phyloP scores from a whole-genome alignment of 2,113 vertebrate genomes.

The Vanacampus margaritifer region DNA sequence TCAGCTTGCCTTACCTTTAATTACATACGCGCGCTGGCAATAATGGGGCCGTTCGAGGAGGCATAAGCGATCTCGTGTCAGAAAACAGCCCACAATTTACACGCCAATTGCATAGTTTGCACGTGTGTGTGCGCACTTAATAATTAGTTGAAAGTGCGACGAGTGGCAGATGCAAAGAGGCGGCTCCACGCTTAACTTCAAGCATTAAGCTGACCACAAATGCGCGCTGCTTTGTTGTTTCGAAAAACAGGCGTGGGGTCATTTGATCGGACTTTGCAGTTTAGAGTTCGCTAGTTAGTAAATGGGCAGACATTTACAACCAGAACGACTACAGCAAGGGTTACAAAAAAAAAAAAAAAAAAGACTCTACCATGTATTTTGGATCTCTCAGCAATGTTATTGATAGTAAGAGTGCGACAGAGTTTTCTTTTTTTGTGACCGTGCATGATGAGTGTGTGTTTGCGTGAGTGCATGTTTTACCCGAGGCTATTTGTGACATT shows the following conservation, averaged over 20 bases:
- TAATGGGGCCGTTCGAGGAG: constrained; percentile 47
- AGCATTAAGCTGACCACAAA: constrained; percentile 1
- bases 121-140: constrained; percentile 28
- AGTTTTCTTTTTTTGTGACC: not conserved
- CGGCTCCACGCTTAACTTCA: constrained; percentile 24
- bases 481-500: not conserved
- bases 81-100: constrained; percentile 52
- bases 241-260: not conserved
- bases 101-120: constrained; percentile 23
- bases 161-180: constrained; percentile 20
- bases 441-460: not conserved
- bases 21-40: constrained; percentile 41
- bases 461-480: not conserved
- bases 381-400: too few species aligned
- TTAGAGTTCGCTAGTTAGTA: not conserved
- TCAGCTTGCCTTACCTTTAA: constrained; percentile 56
- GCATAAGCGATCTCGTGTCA: constrained; percentile 53
- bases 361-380: too few species aligned
- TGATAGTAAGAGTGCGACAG: too few species aligned
- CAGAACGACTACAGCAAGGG: too few species aligned
- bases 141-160: constrained; percentile 24
- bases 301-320: not conserved
- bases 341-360: too few species aligned
- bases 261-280: not conserved
- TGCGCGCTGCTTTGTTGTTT: constrained; percentile 23